Conservation (phyloP, 2,888 invertebrate genomes). For the Graphium colonna region DNA sequence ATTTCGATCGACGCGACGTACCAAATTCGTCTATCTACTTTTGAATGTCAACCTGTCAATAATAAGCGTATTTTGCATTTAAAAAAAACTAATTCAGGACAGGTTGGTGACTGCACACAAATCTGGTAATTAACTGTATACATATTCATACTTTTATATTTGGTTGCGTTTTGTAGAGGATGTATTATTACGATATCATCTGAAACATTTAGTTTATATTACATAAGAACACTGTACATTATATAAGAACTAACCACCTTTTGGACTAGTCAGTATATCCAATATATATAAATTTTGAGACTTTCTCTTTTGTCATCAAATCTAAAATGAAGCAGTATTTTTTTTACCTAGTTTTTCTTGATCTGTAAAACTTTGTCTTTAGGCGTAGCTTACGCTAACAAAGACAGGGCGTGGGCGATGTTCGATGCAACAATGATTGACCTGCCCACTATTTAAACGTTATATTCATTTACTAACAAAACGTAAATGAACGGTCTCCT, state of each 20-base stretch:
- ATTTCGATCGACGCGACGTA: no score
- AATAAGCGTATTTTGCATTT: not conserved
- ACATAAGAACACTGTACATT: not conserved
- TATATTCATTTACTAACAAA: not conserved
- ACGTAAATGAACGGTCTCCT: constrained; percentile 7
- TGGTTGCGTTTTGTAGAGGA: not conserved
- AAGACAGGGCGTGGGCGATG: not conserved
- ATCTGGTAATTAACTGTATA: not conserved
- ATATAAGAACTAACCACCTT: not conserved
- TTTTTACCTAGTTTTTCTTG: not conserved
- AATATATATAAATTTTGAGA: not conserved
- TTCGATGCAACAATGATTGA: not conserved
- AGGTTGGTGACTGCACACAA: not conserved
- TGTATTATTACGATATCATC: not conserved
- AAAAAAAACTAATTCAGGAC: not conserved
- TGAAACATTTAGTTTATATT: not conserved
- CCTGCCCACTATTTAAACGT: not conserved
- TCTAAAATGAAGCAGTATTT: not conserved
- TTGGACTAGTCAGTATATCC: not conserved
- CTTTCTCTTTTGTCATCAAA: not conserved
- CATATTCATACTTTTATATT: not conserved
- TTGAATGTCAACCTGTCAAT: no score
- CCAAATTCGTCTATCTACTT: no score
- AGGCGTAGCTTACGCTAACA: not conserved
- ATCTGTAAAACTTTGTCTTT: not conserved